Conservation (phyloP, 1,140 invertebrate species). For the Epicauta chinensis region DNA sequence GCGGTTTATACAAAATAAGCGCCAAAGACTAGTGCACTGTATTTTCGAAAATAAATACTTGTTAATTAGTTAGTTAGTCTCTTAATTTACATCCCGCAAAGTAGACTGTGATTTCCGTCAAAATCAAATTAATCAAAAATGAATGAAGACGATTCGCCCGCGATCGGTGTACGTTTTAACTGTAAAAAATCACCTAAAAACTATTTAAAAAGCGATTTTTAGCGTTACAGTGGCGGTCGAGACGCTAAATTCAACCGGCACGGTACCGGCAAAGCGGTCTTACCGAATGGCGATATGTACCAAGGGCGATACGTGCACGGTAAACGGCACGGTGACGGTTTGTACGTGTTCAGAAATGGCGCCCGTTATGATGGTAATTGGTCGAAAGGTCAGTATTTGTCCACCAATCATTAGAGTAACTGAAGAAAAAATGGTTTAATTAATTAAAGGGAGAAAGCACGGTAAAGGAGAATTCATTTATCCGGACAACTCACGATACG, state of each 20-base stretch:
- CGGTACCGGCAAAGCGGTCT: constrained; percentile 68
- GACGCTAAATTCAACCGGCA: constrained; percentile 69
- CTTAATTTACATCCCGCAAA: too few species aligned
- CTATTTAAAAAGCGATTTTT: too few species aligned
- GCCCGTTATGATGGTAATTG: constrained; percentile 73
- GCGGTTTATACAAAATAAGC: too few species aligned
- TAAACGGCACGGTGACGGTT: constrained; percentile 65
- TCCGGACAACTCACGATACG: constrained; percentile 78
- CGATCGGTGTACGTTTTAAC: too few species aligned
- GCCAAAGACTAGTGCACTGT: constrained; percentile 2
- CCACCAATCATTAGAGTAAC: too few species aligned
- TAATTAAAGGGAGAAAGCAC: too few species aligned
- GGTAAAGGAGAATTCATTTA: constrained; percentile 75
- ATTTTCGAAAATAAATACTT: constrained; percentile 5
- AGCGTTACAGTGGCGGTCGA: constrained; percentile 63
- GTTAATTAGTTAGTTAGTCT: not conserved
- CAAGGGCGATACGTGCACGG: constrained; percentile 73
- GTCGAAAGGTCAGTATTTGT: constrained; percentile 59
- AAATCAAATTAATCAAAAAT: too few species aligned
- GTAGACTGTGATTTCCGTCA: too few species aligned
- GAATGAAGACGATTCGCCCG: too few species aligned
- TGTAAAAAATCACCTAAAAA: too few species aligned
- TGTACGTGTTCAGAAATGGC: constrained; percentile 63
- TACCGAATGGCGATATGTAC: constrained; percentile 82
- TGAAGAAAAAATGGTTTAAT: too few species aligned